phyloP scores from a whole-genome alignment of 2,797 vertebrate genomes.

The Myripristis jacobus region DNA sequence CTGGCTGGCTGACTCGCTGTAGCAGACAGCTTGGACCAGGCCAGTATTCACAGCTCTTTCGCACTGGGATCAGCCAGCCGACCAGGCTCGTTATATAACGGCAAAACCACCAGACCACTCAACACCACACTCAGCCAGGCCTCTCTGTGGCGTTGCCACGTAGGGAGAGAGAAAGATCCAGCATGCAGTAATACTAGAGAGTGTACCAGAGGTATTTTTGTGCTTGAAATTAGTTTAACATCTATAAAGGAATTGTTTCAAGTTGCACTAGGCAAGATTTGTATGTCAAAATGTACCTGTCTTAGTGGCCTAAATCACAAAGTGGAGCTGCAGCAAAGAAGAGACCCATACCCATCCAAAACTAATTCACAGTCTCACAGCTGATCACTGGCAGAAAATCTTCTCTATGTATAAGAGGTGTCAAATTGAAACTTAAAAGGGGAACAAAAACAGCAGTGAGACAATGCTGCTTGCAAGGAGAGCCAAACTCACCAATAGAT shows the following conservation, averaged over 20 bases:
- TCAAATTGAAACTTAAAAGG: no score
- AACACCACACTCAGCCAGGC: constrained; percentile 39
- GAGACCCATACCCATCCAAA: no score
- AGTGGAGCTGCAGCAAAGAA: no score
- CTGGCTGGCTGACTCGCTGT: constrained; percentile 5
- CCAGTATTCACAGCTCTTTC: constrained; percentile 45
- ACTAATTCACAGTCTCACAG: no score
- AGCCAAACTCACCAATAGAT: no score
- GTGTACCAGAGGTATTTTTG: constrained; percentile 2
- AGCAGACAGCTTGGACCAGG: not conserved
- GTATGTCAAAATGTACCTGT: not conserved
- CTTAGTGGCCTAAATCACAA: not conserved
- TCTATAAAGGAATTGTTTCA: constrained; percentile 22
- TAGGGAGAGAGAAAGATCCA: constrained; percentile 25
- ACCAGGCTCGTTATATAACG: constrained; percentile 58
- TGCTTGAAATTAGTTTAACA: constrained; percentile 12
- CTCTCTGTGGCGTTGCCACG: constrained; percentile 60
- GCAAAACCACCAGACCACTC: constrained; percentile 49
- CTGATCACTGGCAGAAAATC: no score
- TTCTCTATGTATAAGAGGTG: no score
- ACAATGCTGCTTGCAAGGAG: no score
- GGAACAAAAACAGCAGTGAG: no score
- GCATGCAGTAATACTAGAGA: not conserved
- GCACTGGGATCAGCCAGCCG: constrained; percentile 34
- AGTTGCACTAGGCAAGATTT: constrained; percentile 6